Base-by-base conservation (phyloP, 2,113 vertebrate species). In the Prietella phreatophila region DNA sequence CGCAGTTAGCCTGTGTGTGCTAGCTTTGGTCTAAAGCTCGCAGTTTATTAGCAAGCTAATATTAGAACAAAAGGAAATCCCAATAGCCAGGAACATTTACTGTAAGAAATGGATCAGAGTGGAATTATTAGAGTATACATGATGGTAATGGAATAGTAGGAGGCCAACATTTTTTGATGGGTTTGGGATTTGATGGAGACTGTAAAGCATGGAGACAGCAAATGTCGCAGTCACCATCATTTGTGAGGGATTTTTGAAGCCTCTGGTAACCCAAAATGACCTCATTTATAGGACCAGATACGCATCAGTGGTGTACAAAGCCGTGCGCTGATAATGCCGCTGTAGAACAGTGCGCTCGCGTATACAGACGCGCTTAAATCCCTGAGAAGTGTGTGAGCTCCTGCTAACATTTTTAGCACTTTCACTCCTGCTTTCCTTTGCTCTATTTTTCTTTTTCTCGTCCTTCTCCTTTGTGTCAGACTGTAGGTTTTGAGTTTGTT, bases 221-320 rank as follows among this genome's bases (percentile, higher is more conserved):
- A 95, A 94, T 95, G 93, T 93, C 94, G 93, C 90, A 82, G 92
- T 94, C 91, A 90, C 87, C 90, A 92, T 95, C 94, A 90, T 95
- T 94, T 94, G 92, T 92, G 90, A 92, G 86, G 93, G 94, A 94
- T 95, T 95, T 95, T 91, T 82, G 85, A 91, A 90, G 91, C 91
- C 86, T 91, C 90, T 91, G 90, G 92, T 90, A 87, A 47, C 81
- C 90, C 88, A 89, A 91, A 91, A 91, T 93, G 93, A 94, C 94
- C 93, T 92, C 94, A 94, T 94, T 94, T 95, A 95, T 94, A 90
- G 92, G 91, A 86, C 85, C 81, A 93, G 94, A 95, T 95, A 94
- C 89, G 91, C 92, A 95, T 95, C 94, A 87, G 90, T 83, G 89
- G 76, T 87, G 75, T 87, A 91, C 91, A 92, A 94, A 92, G 91